Percentiles rank a stretch among this genome's conserved stretches.
Evolutionary conservation across 37 sponge, comb jelly and placozoan species (phyloP).

Genomic region (Halichondria panicea): DNA sequence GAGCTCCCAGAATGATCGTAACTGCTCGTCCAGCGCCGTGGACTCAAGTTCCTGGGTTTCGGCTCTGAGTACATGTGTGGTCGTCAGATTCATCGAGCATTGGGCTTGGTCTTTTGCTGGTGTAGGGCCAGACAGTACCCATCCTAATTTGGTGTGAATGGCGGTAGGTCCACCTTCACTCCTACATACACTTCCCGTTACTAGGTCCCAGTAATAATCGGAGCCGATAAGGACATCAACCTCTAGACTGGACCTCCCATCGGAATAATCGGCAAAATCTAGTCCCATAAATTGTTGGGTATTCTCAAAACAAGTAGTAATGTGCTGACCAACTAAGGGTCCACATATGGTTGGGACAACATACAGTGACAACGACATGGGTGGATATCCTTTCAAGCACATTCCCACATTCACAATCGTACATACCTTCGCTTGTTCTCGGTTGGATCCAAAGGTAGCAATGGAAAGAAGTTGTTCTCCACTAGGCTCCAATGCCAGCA

Average conservation of each 20-base stretch:
- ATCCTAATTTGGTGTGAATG: no score
- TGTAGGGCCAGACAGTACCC: no score
- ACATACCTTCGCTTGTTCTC: slow-evolving; percentile 33
- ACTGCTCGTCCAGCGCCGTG: slow-evolving; percentile 18
- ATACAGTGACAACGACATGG: slow-evolving; percentile 6
- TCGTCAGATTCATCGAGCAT: no score
- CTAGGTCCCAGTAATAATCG: slow-evolving; percentile 40
- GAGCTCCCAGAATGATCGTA: slow-evolving; percentile 35
- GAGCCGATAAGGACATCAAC: slow-evolving; percentile 37
- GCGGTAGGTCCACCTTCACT: slow-evolving; percentile 13
- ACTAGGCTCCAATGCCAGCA: not conserved
- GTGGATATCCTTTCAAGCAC: slow-evolving; percentile 11
- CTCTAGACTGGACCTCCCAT: not conserved
- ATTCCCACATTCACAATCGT: slow-evolving; percentile 32
- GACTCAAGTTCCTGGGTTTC: slow-evolving; percentile 12
- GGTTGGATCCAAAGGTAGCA: slow-evolving; percentile 31
- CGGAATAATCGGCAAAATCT: slow-evolving; percentile 30
- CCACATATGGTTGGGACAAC: slow-evolving; percentile 41
- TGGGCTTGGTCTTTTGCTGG: no score
- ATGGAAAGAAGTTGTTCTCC: slow-evolving; percentile 14
- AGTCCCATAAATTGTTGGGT: slow-evolving; percentile 8
- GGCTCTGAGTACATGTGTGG: slow-evolving; percentile 26
- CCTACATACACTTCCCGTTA: slow-evolving; percentile 27
- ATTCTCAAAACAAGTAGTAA: slow-evolving; percentile 1
- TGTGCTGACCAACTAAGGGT: slow-evolving; percentile 18